A percentile compares a stretch with the other conserved stretches of the same genome.
Evolutionary conservation across 2,888 invertebrate genomes (phyloP).

Genomic region (Rotaria macrura): DNA sequence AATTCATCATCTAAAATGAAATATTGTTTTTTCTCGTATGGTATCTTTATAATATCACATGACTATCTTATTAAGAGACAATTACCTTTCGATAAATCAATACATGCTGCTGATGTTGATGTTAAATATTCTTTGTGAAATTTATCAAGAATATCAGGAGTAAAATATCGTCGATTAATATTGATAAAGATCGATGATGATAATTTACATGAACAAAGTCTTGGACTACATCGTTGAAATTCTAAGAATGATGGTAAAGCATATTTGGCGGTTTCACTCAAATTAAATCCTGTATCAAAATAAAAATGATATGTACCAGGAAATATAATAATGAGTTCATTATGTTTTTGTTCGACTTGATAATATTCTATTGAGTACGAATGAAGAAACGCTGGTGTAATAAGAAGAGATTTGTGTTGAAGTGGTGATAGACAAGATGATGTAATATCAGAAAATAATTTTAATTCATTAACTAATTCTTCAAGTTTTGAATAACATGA

Average conservation of each 20-base stretch:
- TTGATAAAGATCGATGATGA: background rate
- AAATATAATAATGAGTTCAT: background rate
- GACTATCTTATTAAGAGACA: background rate
- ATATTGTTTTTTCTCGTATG: background rate
- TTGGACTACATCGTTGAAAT: background rate
- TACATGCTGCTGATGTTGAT: background rate
- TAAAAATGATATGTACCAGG: conserved; percentile 11
- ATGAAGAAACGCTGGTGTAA: background rate
- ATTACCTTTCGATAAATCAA: background rate
- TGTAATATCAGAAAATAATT: background rate
- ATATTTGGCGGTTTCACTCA: conserved; percentile 1
- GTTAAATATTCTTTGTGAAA: background rate
- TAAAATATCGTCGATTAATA: background rate
- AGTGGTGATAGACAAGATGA: background rate
- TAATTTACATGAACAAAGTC: background rate
- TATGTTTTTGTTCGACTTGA: background rate
- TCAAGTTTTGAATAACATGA: background rate
- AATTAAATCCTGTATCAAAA: conserved; percentile 12
- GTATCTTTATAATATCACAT: background rate
- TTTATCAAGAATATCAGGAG: background rate
- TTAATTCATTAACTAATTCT: background rate
- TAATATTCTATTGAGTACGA: background rate
- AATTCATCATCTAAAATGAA: background rate
- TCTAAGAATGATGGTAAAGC: background rate
- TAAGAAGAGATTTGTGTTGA: conserved; percentile 16